Base-by-base conservation (phyloP, 2,888 invertebrate genomes). In the Endomychus coccineus region DNA sequence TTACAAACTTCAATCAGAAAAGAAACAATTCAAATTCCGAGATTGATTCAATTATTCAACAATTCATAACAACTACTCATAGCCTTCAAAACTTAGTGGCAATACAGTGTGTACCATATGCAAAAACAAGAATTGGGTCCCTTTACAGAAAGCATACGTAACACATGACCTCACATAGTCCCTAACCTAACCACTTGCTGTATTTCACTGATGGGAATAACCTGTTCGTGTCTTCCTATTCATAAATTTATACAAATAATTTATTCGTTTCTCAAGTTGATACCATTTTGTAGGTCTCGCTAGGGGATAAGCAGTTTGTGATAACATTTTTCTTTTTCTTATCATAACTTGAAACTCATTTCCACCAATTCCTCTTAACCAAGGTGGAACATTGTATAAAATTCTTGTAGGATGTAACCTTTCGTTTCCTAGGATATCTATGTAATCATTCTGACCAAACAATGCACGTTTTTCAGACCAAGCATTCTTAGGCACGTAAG, bases 361-460 rank as follows among this genome's bases (percentile, higher is more conserved):
- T 1, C 89, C 94, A 10, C 74, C 75, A 28, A 91, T 80, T 30
- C 95, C 96, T 52, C 87, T 75, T 19, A 97, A 70, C 95, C 95
- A 97, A 0, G 75, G 66, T 0, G 96, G 96, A 4, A 92, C 76
- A 42, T 82, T 79, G 56, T 92, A 91, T 9, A 91, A 64, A 9
- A 94, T 77, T 58, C 78, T 82, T 0, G 84, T 80, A 0, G 96
- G 95, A 61, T 92, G 88, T 36, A 78, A 45, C 10, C 73, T 71
- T 17, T 86, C 88, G 56, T 83, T 78, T 2, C 96, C 96, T 33
- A 97, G 71, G 39, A 97, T 92, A 62, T 97, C 95, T 46, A 96
- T 92, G 58, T 95, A 96, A 65, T 96, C 95, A 68, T 96, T 96
- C 62, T 94, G 94, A 0, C 96, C 96, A 69, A 87, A 91, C 1